Evolutionary conservation across 1,140 invertebrate species (phyloP).

Genomic region (Drosophila athabasca): DNA sequence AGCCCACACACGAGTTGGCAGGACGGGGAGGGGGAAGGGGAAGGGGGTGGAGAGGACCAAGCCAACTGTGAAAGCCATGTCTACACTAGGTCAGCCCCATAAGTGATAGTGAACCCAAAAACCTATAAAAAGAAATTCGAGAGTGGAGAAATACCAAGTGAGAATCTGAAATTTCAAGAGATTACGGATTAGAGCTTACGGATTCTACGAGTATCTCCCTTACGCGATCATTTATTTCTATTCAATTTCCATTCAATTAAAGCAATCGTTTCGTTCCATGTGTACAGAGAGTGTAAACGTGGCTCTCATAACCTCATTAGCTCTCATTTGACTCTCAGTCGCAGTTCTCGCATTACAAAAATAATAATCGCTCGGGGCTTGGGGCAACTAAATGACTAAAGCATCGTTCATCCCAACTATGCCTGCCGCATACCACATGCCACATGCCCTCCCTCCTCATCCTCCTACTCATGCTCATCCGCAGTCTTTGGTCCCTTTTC

Average conservation of each 20-base stretch:
- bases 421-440: not conserved
- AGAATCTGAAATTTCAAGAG: not conserved
- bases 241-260: no score
- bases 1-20: conserved; percentile 33
- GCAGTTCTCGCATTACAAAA: conserved; percentile 35
- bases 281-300: conserved; percentile 1
- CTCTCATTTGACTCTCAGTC: conserved; percentile 29
- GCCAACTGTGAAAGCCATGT: conserved; percentile 45
- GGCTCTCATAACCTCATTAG: conserved; percentile 25
- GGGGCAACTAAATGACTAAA: conserved; percentile 35
- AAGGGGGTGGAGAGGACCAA: not conserved
- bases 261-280: not conserved
- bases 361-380: conserved; percentile 1
- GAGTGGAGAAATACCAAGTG: conserved; percentile 3
- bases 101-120: conserved; percentile 19
- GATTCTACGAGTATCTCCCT: no score
- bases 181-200: no score
- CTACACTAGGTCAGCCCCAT: conserved; percentile 35
- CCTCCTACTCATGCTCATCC: conserved; percentile 6
- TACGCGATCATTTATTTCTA: no score
- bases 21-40: not conserved
- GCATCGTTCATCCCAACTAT: conserved; percentile 12
- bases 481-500: not conserved
- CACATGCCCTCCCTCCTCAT: conserved; percentile 10
- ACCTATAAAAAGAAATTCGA: conserved; percentile 11